These are phyloP conservation scores for Megalops atlanticus DNA, from an alignment of 2,113 vertebrate species.

Conservation along the genomic window DNA sequence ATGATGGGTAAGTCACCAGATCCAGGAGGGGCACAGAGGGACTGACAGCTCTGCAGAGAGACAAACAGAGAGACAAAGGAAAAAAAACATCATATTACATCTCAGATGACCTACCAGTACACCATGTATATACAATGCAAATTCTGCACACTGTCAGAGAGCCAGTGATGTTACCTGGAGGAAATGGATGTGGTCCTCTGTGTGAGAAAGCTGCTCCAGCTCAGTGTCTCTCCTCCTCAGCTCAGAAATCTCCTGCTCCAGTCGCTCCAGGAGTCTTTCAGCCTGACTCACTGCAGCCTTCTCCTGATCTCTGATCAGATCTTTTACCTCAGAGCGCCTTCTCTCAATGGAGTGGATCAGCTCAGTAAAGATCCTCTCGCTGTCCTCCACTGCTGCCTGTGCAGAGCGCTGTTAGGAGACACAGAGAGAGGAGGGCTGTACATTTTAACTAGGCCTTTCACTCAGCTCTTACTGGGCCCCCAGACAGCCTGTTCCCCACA, in stretches of 20 bases:
- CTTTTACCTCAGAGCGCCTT: constrained; percentile 26
- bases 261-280: too few species aligned
- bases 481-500: too few species aligned
- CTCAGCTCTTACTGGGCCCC: too few species aligned
- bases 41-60: not conserved
- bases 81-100: not conserved
- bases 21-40: not conserved
- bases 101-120: not conserved
- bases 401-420: constrained; percentile 27
- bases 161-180: too few species aligned
- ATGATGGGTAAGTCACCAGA: not conserved
- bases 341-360: constrained; percentile 33
- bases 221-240: not conserved
- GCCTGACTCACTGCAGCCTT: constrained; percentile 15
- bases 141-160: not conserved
- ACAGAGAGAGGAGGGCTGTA: too few species aligned
- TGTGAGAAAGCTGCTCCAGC: not conserved
- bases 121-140: not conserved
- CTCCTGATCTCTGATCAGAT: constrained; percentile 34
- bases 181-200: not conserved
- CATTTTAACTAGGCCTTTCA: too few species aligned
- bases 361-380: constrained; percentile 30
- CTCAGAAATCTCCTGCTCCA: not conserved
- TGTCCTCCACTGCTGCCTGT: constrained; percentile 32
- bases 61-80: not conserved